Evolutionary conservation across 2,797 vertebrate species (phyloP).

Genomic region (Mus caroli): DNA sequence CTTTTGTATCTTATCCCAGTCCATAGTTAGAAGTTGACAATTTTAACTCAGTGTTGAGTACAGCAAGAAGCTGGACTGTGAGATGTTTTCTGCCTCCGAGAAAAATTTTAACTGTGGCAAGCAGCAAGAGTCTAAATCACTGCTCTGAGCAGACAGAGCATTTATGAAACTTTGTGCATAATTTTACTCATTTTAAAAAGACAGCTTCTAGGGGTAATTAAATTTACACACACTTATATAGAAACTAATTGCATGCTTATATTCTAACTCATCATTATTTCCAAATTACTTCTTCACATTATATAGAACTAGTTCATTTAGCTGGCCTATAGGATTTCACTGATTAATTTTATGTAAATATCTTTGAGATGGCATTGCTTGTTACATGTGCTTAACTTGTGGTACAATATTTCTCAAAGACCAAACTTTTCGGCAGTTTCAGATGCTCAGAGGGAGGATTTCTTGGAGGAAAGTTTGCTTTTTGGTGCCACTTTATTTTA

Average conservation of each 20-base stretch:
- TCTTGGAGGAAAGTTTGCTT: neutral
- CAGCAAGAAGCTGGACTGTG: neutral
- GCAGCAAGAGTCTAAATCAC: neutral
- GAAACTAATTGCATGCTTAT: slow-evolving; percentile 2
- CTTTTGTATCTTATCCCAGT: slow-evolving; percentile 20
- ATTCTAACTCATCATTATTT: slow-evolving; percentile 49
- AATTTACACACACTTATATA: slow-evolving; percentile 50
- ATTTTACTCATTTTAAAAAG: slow-evolving; percentile 58
- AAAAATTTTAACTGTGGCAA: neutral
- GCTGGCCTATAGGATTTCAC: neutral
- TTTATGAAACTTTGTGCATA: neutral
- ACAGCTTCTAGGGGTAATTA: slow-evolving; percentile 56
- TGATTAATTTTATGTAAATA: slow-evolving; percentile 47
- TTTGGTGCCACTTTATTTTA: neutral
- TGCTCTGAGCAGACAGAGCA: slow-evolving; percentile 39
- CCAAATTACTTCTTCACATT: slow-evolving; percentile 25
- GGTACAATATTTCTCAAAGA: neutral
- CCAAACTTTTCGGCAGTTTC: slow-evolving; percentile 8
- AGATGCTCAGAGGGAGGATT: neutral
- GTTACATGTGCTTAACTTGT: slow-evolving; percentile 3
- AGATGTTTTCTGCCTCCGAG: neutral
- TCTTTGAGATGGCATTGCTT: slow-evolving; percentile 9
- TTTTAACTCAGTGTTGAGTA: slow-evolving; percentile 43
- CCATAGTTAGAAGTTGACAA: neutral
- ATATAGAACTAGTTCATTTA: slow-evolving; percentile 32